Base-by-base conservation (phyloP, 2,888 invertebrate species). In the Pterostichus niger region DNA sequence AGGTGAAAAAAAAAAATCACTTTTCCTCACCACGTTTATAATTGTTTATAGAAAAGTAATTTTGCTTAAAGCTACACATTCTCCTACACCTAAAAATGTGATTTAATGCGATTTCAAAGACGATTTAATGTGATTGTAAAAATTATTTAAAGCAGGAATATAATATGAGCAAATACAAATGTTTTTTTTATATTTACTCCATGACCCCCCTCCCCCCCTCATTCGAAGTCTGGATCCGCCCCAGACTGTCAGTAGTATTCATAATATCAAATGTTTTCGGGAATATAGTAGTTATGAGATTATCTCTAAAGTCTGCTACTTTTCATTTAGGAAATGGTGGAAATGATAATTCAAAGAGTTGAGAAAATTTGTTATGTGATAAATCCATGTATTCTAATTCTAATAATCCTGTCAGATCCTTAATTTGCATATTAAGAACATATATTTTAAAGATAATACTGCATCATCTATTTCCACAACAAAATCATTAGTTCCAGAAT, bases 231-330 rank as follows among this genome's bases (percentile, higher is more conserved):
- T n/a, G n/a, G n/a, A n/a, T n/a, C n/a, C n/a, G n/a, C n/a, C n/a
- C n/a, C n/a, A n/a, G n/a, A n/a, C 91, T 90, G 84, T 91, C 90
- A 0, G 94, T 94, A 7, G 92, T 92, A 86, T 94, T 95, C 93
- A 94, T 93, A 10, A 94, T 92, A 88, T 94, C 93, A 87, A 94
- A 95, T 13, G 94, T 94, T 82, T 93, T 93, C 17, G 94, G 93
- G 86, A 93, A 93, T 84, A 95, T 91, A 7, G 92, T 90, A 83
- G 91, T 91, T 61, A 94, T 91, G 0, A 94, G 94, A 88, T 95
- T 96, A 82, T 92, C 90, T 1, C 93, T 92, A 85, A 95, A 93
- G 88, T 95, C 93, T 0, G 94, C 92, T 9, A 91, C 89, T 85
- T 91, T 91, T 44, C 96, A 88, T 84, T 92, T 92, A 7, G 94